Evolutionary conservation across 2,113 vertebrate species (phyloP).

Genomic region (Pelodiscus sinensis): DNA sequence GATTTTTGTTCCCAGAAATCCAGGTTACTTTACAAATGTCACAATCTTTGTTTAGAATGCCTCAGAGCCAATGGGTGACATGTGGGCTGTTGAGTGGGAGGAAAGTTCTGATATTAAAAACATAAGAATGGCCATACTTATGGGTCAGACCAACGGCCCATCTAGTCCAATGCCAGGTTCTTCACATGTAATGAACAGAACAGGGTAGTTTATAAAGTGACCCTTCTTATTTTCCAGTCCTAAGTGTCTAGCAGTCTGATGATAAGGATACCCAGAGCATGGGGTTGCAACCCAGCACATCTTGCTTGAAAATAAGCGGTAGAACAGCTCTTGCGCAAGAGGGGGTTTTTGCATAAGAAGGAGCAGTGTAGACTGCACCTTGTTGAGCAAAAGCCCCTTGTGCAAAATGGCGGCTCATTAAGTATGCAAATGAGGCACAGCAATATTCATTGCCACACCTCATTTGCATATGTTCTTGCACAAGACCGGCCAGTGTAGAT

Average conservation of each 20-base stretch:
- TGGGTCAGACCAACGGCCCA: background rate
- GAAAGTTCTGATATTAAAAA: background rate
- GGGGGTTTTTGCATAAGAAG: too few relatives aligned
- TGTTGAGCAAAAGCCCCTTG: too few relatives aligned
- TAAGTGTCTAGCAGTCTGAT: background rate
- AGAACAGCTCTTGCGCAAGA: too few relatives aligned
- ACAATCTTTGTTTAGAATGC: slow-evolving; percentile 1
- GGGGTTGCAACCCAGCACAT: too few relatives aligned
- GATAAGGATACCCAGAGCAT: background rate
- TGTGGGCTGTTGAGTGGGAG: background rate
- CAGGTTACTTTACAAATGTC: slow-evolving; percentile 17
- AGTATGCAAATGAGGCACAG: too few relatives aligned
- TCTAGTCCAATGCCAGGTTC: background rate
- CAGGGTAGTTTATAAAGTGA: background rate
- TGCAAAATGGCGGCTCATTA: too few relatives aligned
- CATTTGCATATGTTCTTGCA: too few relatives aligned
- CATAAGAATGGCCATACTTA: background rate
- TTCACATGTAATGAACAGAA: background rate
- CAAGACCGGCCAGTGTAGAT: background rate
- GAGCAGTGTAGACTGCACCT: too few relatives aligned
- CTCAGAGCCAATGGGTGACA: background rate
- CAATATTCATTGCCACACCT: too few relatives aligned
- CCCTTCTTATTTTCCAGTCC: background rate
- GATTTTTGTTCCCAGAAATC: slow-evolving; percentile 25
- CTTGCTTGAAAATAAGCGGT: too few relatives aligned